Base-by-base conservation (phyloP, 2,113 vertebrate species). In the Jacana jacana region DNA sequence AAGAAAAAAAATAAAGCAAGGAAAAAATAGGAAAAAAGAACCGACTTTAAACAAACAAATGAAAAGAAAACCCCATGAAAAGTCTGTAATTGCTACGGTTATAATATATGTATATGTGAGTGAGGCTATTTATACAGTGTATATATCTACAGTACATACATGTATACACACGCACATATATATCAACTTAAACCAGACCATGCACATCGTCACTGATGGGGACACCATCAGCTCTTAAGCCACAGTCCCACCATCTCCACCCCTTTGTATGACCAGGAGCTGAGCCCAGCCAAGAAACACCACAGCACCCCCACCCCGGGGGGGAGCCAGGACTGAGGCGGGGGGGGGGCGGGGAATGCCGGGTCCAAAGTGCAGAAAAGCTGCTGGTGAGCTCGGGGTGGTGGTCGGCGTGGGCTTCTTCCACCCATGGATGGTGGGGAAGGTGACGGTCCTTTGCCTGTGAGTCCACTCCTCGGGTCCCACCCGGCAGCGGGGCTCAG, bases 61-160 rank as follows among this genome's bases (percentile, higher is more conserved):
- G 49, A 69, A 71, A 63, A 88, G 75, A 71, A n/a, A n/a, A n/a
- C n/a, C 16, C 55, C 93, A 93, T 64, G 14, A 35, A 73, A 94
- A 88, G 63, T 31, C 79, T 94, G 97, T 48, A 81, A 71, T 77
- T 55, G 94, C 86, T 93, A 49, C 35, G 73, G 77, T 39, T 61
- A 88, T 80, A 92, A 93, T 64, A 94, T 49, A 55, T 17, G 96
- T 69, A 52, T 46, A 81, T 35, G 90, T 95, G 96, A 72, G 91
- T 30, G 93, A 72, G 28, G 93, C 7, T 92, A 96, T 94, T 84
- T 73, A 92, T 93, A 96, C 97, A 96, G 75, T 84, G 88, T 49
- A 5, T 75, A 48, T 97, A 97, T 81, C 96, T 86, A 81, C 83
- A 79, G 96, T 78, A 85, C 91, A 51, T 44, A 65, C 91, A 49